Base-by-base conservation (phyloP, 2,888 invertebrate species). In the Ennomos quercinarius region DNA sequence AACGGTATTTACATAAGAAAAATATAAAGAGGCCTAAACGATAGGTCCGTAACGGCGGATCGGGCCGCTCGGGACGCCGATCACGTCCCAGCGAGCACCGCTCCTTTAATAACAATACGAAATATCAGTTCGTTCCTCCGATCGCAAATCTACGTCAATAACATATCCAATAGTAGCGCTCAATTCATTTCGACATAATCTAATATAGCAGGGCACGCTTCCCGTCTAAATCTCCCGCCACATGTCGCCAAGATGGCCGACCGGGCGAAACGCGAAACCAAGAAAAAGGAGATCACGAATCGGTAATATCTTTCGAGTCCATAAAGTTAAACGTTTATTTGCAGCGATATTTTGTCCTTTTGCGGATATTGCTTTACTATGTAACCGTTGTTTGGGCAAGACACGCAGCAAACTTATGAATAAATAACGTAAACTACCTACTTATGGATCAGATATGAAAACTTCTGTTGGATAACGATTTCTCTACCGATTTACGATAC, bases 61-160 rank as follows among this genome's bases (percentile, higher is more conserved):
- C 84, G 86, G 86, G 81, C 72, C 73, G 89, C 74, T 66, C 87
- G 79, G 80, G 74, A 91, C 75, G 59, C 91, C 42, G 76, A 77
- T 77, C 92, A 91, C 92, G 92, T 91, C 84, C 43, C 84, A 71
- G 73, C 64, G 81, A 83, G 82, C 78, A 80, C 77, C 76, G 76
- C 76, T 87, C 83, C 87, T 91, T 87, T 91, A 92, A 92, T 91
- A 92, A 91, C 92, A 91, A 92, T 92, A 92, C 88, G 83, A 90
- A 92, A 92, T 92, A 92, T 92, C 91, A 92, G 92, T 92, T 92
- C 92, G 91, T 92, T 92, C 88, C 88, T 91, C 79, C 89, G 90
- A 89, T 92, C 92, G 92, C 91, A 92, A 92, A 92, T 92, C 91
- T 91, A 90, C 87, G 90, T 91, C 92, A 91, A 92, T 92, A 92